Evolutionary conservation across 92 coral and sea anemone genomes (phyloP).

Genomic region (Phenganax marumi): DNA sequence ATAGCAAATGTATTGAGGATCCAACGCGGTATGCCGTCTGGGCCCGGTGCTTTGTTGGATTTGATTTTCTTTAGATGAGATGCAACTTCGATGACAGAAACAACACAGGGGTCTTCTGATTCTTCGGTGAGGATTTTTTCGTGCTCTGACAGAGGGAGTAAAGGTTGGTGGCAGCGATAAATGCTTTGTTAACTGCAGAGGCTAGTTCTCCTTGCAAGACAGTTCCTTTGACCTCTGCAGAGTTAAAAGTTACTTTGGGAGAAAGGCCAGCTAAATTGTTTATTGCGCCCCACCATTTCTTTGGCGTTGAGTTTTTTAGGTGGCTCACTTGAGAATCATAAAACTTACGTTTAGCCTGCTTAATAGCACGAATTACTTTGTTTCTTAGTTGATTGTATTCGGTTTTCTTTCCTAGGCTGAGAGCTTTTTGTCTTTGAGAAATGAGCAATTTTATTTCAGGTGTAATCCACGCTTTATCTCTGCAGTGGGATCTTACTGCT

Average conservation of each 20-base stretch:
- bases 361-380: neutral
- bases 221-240: no score
- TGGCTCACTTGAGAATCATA: no score
- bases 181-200: neutral
- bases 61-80: constrained; percentile 27
- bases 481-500: no score
- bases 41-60: constrained; percentile 24
- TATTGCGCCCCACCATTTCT: no score
- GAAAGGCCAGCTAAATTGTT: no score
- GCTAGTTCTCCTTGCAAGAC: no score
- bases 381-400: constrained; percentile 10
- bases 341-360: neutral
- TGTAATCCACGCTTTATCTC: no score
- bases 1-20: constrained; percentile 29
- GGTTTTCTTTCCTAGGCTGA: neutral
- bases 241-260: no score
- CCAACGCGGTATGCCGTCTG: constrained; percentile 20
- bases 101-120: neutral
- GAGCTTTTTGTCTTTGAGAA: no score
- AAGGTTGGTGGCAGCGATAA: neutral
- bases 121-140: constrained; percentile 20
- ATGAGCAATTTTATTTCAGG: no score
- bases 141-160: neutral
- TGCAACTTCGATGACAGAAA: constrained; percentile 33
- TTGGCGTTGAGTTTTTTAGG: no score